A percentile compares a stretch with the other conserved stretches of the same genome.
These are phyloP conservation scores for Caenorhabditis angaria DNA, from an alignment of 2,888 invertebrate genomes.

Conservation along the genomic window DNA sequence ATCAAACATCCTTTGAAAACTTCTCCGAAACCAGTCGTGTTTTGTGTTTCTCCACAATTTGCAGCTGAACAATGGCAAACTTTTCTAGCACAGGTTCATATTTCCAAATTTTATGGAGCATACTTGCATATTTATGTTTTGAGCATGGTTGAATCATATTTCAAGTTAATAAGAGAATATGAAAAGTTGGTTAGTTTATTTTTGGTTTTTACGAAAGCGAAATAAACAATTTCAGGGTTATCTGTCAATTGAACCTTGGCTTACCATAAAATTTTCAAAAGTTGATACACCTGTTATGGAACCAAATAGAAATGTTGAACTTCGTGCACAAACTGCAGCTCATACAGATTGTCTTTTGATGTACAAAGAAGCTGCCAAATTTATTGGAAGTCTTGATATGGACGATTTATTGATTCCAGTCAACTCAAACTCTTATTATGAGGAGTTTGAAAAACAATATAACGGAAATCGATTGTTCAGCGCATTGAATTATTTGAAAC, in stretches of 20 bases:
- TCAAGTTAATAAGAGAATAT: constrained; percentile 14
- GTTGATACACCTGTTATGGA: constrained; percentile 39
- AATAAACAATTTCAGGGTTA: constrained; percentile 15
- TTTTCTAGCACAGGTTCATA: background rate
- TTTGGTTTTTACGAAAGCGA: background rate
- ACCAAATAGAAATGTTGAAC: constrained; percentile 49
- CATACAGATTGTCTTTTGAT: constrained; percentile 52
- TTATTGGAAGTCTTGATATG: constrained; percentile 30
- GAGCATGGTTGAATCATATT: constrained; percentile 13
- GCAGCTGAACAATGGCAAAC: constrained; percentile 20
- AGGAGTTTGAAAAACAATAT: constrained; percentile 33
- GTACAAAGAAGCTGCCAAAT: constrained; percentile 36
- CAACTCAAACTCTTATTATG: constrained; percentile 22
- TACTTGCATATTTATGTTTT: constrained; percentile 20
- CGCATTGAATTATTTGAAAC: constrained; percentile 23
- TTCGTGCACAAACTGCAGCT: constrained; percentile 48
- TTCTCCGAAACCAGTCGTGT: constrained; percentile 10
- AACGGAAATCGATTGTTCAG: constrained; percentile 24
- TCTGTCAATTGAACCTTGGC: constrained; percentile 44
- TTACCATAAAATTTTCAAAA: constrained; percentile 32
- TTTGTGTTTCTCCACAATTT: constrained; percentile 21
- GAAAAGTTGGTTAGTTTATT: constrained; percentile 8
- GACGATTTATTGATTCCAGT: constrained; percentile 34
- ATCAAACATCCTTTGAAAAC: background rate
- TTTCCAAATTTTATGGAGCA: constrained; percentile 15